A percentile compares a stretch with the other conserved stretches of the same genome.
Conservation (phyloP, 2,888 invertebrate genomes). For the Pherbina coryleti region DNA sequence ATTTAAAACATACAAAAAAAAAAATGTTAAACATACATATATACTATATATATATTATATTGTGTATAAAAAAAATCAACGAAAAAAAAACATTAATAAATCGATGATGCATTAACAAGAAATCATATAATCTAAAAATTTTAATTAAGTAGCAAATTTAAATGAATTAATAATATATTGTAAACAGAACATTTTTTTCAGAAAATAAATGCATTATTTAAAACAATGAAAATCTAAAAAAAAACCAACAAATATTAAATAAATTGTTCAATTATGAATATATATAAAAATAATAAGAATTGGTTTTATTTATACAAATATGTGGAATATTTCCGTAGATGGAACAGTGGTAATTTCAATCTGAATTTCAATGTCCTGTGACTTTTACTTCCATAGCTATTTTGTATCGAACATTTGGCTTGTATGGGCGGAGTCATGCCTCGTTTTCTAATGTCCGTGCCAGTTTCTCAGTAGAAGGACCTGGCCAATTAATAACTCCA, state of each 20-base stretch:
- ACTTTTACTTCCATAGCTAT: too few species aligned
- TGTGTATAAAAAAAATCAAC: slow-evolving; percentile 27
- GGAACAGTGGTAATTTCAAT: too few species aligned
- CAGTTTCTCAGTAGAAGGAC: too few species aligned
- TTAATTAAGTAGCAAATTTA: slow-evolving; percentile 31
- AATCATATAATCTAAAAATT: slow-evolving; percentile 21
- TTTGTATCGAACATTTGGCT: too few species aligned
- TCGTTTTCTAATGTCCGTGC: too few species aligned
- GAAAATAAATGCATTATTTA: slow-evolving; percentile 26
- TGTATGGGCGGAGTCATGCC: too few species aligned
- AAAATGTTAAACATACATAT: slow-evolving; percentile 4
- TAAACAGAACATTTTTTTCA: slow-evolving; percentile 26
- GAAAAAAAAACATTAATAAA: slow-evolving; percentile 19
- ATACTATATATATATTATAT: slow-evolving; percentile 1
- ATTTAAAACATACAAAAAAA: slow-evolving; percentile 17
- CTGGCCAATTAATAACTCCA: too few species aligned
- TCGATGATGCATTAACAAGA: slow-evolving; percentile 4
- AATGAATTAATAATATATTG: slow-evolving; percentile 13
- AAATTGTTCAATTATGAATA: slow-evolving; percentile 35
- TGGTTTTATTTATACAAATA: neutral
- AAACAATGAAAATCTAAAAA: slow-evolving; percentile 26
- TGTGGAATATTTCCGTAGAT: neutral
- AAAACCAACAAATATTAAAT: slow-evolving; percentile 20
- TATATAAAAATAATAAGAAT: neutral
- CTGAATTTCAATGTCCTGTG: too few species aligned